A percentile compares a stretch with the other conserved stretches of the same genome.
Evolutionary conservation across 1,140 invertebrate species (phyloP).

Genomic region (Leptinotarsa texana): DNA sequence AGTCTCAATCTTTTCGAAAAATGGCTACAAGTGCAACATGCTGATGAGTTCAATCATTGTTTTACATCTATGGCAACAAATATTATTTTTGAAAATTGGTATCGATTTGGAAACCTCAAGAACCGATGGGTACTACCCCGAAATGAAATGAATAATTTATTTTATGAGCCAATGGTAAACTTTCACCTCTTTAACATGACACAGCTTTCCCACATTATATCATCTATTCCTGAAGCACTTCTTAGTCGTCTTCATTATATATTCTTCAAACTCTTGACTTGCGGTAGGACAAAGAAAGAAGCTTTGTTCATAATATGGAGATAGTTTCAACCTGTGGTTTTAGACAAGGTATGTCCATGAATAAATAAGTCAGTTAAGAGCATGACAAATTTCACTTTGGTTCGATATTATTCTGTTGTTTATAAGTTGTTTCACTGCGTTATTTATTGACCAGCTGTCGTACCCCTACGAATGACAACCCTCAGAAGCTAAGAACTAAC

Average conservation of each 20-base stretch:
- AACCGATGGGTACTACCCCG: slow-evolving; percentile 2
- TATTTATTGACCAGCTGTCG: background rate
- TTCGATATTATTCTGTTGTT: background rate
- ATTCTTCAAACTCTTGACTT: slow-evolving; percentile 12
- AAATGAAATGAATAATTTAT: slow-evolving; percentile 2
- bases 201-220: slow-evolving; percentile 6
- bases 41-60: too few species aligned
- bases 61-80: too few species aligned
- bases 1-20: too few species aligned
- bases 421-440: background rate
- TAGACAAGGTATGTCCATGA: background rate
- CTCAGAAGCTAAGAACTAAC: too few species aligned
- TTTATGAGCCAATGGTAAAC: slow-evolving; percentile 13
- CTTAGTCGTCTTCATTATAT: slow-evolving; percentile 7
- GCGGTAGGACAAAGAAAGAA: background rate
- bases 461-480: too few species aligned
- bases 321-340: slow-evolving; percentile 8
- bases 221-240: slow-evolving; percentile 14
- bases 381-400: background rate
- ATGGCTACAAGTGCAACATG: too few species aligned
- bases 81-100: background rate
- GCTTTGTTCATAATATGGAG: background rate
- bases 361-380: background rate
- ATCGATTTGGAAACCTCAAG: slow-evolving; percentile 4
- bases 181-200: background rate